Percentiles rank a stretch among this genome's conserved stretches.
These are phyloP conservation scores for Carcinoscorpius rotundicauda DNA, from an alignment of 1,140 invertebrate species.

Conservation along the genomic window DNA sequence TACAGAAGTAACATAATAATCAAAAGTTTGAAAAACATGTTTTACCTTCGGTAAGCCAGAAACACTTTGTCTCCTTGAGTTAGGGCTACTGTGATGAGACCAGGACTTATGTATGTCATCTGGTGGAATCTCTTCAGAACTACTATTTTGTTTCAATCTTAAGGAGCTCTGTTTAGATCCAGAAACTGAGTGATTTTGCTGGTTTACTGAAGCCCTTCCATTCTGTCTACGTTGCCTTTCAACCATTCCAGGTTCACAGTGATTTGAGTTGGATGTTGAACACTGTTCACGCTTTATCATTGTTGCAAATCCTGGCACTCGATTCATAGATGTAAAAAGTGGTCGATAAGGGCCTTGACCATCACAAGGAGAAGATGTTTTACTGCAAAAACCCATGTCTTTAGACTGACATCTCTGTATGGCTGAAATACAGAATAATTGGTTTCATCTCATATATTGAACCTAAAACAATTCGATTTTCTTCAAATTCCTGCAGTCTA, in stretches of 20 bases:
- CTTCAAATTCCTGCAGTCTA: too few relatives aligned
- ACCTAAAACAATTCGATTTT: too few relatives aligned
- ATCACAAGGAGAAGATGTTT: background rate
- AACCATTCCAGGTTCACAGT: too few relatives aligned
- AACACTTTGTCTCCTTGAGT: conserved; percentile 16
- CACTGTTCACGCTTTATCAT: conserved; percentile 41
- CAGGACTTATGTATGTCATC: conserved; percentile 49
- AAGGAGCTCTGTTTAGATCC: conserved; percentile 56
- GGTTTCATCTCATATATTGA: too few relatives aligned
- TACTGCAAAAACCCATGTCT: conserved; percentile 18
- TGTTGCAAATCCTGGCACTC: conserved; percentile 54
- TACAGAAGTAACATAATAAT: background rate
- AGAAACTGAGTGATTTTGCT: conserved; percentile 15
- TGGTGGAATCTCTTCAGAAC: conserved; percentile 61
- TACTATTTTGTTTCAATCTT: conserved; percentile 50
- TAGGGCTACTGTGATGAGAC: conserved; percentile 19
- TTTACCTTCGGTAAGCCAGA: conserved; percentile 16
- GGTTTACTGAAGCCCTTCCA: conserved; percentile 23
- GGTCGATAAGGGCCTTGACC: conserved; percentile 32
- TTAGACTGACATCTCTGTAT: conserved; percentile 19
- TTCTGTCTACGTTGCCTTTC: conserved; percentile 21
- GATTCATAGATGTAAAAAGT: conserved; percentile 42
- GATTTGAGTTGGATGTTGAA: too few relatives aligned
- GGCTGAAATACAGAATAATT: conserved; percentile 2
- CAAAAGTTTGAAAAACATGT: background rate